Evolutionary conservation across 1,140 invertebrate genomes (phyloP), one percentile per base, ranked within the genome.

Genomic region (Berghia stephanieae): DNA sequence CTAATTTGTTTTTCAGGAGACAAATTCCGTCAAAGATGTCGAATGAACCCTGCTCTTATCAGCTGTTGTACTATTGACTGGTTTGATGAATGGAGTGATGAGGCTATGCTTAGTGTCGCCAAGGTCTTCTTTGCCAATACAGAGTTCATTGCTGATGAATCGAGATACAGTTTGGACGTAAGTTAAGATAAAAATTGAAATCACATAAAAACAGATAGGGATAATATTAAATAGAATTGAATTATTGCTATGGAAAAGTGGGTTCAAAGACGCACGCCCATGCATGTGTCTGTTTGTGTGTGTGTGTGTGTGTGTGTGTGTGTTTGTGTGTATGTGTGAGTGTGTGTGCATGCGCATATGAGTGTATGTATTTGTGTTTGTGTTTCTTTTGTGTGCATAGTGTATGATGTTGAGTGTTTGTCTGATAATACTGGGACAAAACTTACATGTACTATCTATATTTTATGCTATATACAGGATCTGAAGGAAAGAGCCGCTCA

Each of bases 61-160:
- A 90, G 88, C 83, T 88, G 87, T 80, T 89, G 88, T 79, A 89
- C 88, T 13, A 90, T 90, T 49, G 89, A 90, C 80, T 90, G 89
- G 89, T 89, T 87, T 79, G 85, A 87, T 75, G 86, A 88, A 31
- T 89, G 88, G 88, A 83, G 84, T 2, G 81, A 86, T 27, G 85
- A 87, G 60, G 87, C 88, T 77, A 89, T 89, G 88, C 88, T 94
- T 0, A 95, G 94, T 2, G 95, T 96, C 0, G 95, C 88, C 21
- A 75, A 87, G 27, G 84, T 86, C 16, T 88, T 88, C 81, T 87
- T 89, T 79, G 79, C 82, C 34, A 83, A 86, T 74, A 83, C 82
- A 18, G 85, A 86, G 70, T 88, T 89, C 74, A 85, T 86, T 40
- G 83, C 84, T 21, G 82, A 85, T 78, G 74, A 76, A 31, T 71